These are phyloP conservation scores for Plecturocebus donacophilus DNA, from an alignment of 2,113 vertebrate species.

Conservation along the genomic window DNA sequence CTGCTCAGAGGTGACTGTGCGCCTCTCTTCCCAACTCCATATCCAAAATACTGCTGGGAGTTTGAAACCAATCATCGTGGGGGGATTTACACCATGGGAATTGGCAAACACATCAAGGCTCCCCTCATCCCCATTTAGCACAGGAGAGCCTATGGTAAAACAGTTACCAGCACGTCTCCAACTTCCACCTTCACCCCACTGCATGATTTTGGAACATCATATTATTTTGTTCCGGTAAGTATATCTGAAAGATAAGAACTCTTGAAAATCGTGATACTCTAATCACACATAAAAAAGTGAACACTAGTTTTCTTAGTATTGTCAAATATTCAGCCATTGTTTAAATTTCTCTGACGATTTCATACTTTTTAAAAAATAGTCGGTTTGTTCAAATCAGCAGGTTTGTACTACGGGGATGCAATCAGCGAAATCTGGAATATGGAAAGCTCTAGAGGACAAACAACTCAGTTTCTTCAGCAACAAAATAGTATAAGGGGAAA, in stretches of 20 bases:
- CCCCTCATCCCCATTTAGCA: accelerated
- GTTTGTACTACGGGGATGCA: neutral
- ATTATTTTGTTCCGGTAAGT: neutral
- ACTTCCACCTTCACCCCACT: neutral
- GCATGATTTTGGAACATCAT: neutral
- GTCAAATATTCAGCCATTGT: neutral
- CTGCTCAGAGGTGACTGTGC: neutral
- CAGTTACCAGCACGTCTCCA: neutral
- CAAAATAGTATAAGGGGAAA: neutral
- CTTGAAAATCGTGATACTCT: neutral
- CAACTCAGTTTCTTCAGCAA: neutral
- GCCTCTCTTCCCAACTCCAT: neutral
- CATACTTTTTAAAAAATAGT: neutral
- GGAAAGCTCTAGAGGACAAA: neutral
- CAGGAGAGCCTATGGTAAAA: neutral
- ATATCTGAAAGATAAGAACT: neutral
- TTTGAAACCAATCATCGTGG: neutral
- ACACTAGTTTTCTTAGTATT: neutral
- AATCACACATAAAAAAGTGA: neutral
- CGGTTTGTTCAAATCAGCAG: neutral
- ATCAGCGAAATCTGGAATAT: neutral
- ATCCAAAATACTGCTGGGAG: neutral
- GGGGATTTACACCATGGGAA: neutral
- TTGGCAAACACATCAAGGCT: neutral
- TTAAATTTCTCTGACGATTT: neutral